Percentiles rank a stretch among this genome's conserved stretches.
These are phyloP conservation scores for Neofelis nebulosa DNA, from an alignment of 2,113 vertebrate species.

Conservation along the genomic window DNA sequence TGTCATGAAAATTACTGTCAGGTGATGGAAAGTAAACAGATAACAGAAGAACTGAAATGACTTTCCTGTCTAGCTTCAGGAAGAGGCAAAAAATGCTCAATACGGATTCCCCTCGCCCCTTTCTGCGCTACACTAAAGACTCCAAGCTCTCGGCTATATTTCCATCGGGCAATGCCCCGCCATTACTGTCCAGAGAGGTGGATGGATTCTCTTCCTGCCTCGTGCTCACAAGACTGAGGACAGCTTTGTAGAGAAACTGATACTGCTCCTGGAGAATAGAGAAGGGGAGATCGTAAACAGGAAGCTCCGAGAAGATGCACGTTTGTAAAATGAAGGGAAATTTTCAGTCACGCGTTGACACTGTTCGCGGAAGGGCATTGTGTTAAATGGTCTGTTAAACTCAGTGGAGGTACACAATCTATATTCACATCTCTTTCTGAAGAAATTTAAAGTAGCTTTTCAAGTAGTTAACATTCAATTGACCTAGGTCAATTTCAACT, in stretches of 20 bases:
- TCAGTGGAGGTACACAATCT: not conserved
- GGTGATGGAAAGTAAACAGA: constrained; percentile 66
- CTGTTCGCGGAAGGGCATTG: not conserved
- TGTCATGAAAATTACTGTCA: constrained; percentile 68
- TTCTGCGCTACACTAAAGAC: constrained; percentile 91
- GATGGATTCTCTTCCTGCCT: constrained; percentile 92
- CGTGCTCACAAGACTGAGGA: constrained; percentile 94
- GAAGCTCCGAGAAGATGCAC: not conserved
- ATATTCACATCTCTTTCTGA: not conserved
- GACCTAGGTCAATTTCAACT: not conserved
- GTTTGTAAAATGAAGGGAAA: not conserved
- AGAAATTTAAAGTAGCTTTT: not conserved
- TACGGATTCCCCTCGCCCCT: not conserved
- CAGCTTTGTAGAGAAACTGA: constrained; percentile 96
- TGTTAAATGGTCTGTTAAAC: not conserved
- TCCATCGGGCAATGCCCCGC: constrained; percentile 87
- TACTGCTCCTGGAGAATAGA: constrained; percentile 91
- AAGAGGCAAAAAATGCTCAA: constrained; percentile 71
- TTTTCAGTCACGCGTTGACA: not conserved
- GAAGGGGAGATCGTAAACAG: not conserved
- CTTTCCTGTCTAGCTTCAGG: constrained; percentile 59
- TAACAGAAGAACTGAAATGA: constrained; percentile 65
- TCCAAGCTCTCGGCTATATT: constrained; percentile 93
- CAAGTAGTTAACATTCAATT: not conserved
- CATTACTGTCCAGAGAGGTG: constrained; percentile 91